Evolutionary conservation across 2,797 vertebrate species (phyloP).

Genomic region (Liparis tanakae): DNA sequence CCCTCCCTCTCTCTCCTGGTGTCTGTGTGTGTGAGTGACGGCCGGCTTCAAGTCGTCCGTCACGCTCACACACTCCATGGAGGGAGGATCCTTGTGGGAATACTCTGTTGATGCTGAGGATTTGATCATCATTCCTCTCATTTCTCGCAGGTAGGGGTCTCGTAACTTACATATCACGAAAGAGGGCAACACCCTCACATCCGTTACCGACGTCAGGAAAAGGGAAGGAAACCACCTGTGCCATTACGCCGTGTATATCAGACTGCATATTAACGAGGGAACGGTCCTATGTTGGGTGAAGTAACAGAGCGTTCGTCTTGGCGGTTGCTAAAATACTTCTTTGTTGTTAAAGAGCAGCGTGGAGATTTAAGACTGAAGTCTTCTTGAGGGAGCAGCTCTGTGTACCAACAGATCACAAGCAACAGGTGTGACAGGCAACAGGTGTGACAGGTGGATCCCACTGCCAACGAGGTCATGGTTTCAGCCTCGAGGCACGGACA

Average conservation of each 20-base stretch:
- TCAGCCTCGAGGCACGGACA: constrained; percentile 22
- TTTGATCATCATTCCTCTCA: constrained; percentile 3
- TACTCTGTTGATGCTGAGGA: constrained; percentile 6
- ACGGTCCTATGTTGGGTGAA: neutral
- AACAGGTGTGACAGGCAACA: constrained; percentile 70
- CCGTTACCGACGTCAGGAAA: neutral
- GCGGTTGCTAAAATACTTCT: neutral
- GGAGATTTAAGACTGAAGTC: neutral
- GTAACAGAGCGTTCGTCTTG: neutral
- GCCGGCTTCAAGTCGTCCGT: constrained; percentile 15
- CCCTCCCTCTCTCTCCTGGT: constrained; percentile 56
- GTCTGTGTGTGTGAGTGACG: constrained; percentile 38
- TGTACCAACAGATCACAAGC: constrained; percentile 39
- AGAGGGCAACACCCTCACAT: neutral
- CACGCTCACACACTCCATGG: constrained; percentile 25
- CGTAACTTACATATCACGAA: neutral
- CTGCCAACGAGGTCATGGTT: constrained; percentile 23
- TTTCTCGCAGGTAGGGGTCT: constrained; percentile 65
- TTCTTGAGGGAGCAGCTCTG: constrained; percentile 8
- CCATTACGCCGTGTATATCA: neutral
- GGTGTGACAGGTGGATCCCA: constrained; percentile 65
- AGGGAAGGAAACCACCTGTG: neutral
- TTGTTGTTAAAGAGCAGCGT: neutral
- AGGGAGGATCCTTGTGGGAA: constrained; percentile 18
- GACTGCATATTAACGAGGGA: constrained; percentile 7